A percentile compares a stretch with the other conserved stretches of the same genome.
These are phyloP conservation scores for Allobates femoralis DNA, from an alignment of 2,797 vertebrate species.

Conservation along the genomic window DNA sequence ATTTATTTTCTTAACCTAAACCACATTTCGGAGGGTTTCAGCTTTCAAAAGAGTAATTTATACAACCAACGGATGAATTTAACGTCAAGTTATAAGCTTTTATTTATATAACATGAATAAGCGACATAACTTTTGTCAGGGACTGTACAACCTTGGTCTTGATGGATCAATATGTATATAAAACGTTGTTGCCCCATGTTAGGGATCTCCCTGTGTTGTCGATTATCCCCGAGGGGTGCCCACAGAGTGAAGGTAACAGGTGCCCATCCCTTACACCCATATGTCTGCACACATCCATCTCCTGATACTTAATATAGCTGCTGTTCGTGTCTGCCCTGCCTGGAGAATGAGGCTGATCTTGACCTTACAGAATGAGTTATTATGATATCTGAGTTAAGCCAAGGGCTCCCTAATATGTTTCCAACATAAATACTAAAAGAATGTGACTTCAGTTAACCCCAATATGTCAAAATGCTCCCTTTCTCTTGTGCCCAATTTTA, in stretches of 20 bases:
- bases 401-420: background rate
- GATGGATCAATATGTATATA: no score
- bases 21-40: no score
- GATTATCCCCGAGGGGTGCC: background rate
- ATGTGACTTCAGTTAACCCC: background rate
- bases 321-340: background rate
- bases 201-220: background rate
- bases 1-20: no score
- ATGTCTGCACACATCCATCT: slow-evolving; percentile 12
- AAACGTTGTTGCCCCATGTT: background rate
- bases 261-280: slow-evolving; percentile 7
- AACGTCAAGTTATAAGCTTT: no score
- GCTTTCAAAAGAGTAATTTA: no score
- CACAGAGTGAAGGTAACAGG: slow-evolving; percentile 50
- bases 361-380: slow-evolving; percentile 11
- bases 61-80: no score
- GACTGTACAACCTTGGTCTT: no score
- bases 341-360: background rate
- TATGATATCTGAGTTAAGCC: background rate
- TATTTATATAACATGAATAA: no score
- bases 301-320: slow-evolving; percentile 44
- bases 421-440: background rate
- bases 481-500: background rate
- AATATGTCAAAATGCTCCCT: background rate
- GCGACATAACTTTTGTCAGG: no score